These are phyloP conservation scores for Drosophila kohkoa DNA, from an alignment of 1,140 invertebrate species.

Conservation along the genomic window DNA sequence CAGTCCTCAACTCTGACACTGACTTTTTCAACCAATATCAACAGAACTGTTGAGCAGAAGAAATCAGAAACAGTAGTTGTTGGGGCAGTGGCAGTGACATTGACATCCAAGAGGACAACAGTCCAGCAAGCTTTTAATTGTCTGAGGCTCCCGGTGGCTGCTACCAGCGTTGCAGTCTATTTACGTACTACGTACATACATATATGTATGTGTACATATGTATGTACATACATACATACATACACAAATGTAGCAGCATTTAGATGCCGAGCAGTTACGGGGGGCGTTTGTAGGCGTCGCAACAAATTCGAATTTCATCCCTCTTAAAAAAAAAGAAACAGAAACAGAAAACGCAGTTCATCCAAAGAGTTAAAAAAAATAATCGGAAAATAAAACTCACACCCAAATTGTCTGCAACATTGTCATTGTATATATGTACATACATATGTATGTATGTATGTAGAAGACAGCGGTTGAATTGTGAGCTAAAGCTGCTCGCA, in stretches of 20 bases:
- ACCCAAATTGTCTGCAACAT: constrained; percentile 73
- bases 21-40: no score
- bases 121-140: constrained; percentile 1
- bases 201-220: no score
- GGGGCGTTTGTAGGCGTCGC: constrained; percentile 42
- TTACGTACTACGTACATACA: no score
- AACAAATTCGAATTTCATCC: constrained; percentile 78
- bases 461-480: constrained; percentile 58
- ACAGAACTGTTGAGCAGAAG: no score
- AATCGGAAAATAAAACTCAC: constrained; percentile 55
- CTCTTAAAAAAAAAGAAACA: constrained; percentile 62
- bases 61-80: no score
- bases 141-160: constrained; percentile 9
- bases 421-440: constrained; percentile 4
- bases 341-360: constrained; percentile 47
- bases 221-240: no score
- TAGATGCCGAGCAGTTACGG: background rate
- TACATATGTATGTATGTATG: background rate
- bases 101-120: background rate
- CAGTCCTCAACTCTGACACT: no score
- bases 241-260: constrained; percentile 10
- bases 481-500: constrained; percentile 45
- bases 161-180: constrained; percentile 17
- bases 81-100: background rate
- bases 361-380: constrained; percentile 37